Base-by-base conservation (phyloP, 2,888 invertebrate species). In the Luperina testacea region DNA sequence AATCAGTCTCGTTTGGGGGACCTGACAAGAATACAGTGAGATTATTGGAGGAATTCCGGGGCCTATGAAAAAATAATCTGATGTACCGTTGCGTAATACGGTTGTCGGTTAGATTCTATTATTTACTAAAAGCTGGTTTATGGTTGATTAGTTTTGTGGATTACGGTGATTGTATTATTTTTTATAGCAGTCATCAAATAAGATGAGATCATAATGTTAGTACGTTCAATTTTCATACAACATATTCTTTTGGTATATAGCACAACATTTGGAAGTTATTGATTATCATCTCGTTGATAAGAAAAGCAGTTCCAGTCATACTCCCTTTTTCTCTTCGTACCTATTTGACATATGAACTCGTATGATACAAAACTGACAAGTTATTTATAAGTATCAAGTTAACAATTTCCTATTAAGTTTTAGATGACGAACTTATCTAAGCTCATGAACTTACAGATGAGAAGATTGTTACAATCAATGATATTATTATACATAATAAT, bases 11-110 rank as follows among this genome's bases (percentile, higher is more conserved):
- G 72, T 85, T 63, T 32, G 61, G 72, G 73, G 69, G 61, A 74
- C 78, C 81, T 78, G 81, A 82, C 81, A 79, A 78, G 82, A 89
- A 86, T 89, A 84, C 78, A 78, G 73, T 75, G 70, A 75, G 77
- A 86, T 78, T 84, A 81, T 79, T 75, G 57, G 53, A 63, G 78
- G 67, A 70, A 78, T 77, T 87, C n/a, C 27, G 76, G 61, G 65
- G 78, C 71, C 72, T 72, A 77, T 82, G 78, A 85, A 87, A 84
- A 87, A 83, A 82, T 84, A 84, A 87, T 84, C 17, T 73, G 32
- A 69, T 77, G 69, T 80, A 72, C 45, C n/a, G 32, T 80, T 38
- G 63, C 27, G 71, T 75, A 72, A 78, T 81, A 61, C 48, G 3
- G 70, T 70, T 76, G 27, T 59, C 27, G 13, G 27, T 61, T 59